These are phyloP conservation scores for Neodiprion fabricii DNA, from an alignment of 1,140 invertebrate genomes.

Conservation along the genomic window DNA sequence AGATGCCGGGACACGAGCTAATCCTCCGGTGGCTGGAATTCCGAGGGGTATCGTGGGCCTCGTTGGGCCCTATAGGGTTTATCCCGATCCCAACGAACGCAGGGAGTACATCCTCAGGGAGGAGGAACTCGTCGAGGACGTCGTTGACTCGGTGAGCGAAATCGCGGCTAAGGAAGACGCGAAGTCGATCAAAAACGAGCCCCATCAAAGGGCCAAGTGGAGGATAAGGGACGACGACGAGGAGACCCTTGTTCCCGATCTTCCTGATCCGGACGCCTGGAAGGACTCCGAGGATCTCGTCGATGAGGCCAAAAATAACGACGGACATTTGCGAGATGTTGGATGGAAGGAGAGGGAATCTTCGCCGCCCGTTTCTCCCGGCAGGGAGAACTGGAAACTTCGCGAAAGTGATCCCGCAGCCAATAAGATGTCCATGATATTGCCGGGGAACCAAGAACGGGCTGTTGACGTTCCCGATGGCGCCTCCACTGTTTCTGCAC, in stretches of 20 bases:
- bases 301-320: constrained; percentile 9
- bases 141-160: constrained; percentile 35
- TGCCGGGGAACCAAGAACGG: constrained; percentile 38
- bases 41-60: constrained; percentile 48
- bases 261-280: constrained; percentile 20
- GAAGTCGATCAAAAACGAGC: constrained; percentile 21
- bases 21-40: constrained; percentile 14
- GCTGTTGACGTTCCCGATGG: constrained; percentile 40
- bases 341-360: background rate
- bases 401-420: background rate
- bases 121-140: constrained; percentile 47
- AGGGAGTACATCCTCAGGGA: constrained; percentile 47
- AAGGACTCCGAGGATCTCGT: constrained; percentile 16
- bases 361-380: constrained; percentile 23
- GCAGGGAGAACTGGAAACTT: background rate
- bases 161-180: constrained; percentile 18
- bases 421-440: constrained; percentile 14
- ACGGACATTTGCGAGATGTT: background rate
- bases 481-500: constrained; percentile 23
- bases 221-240: constrained; percentile 40
- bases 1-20: constrained; percentile 6
- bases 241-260: constrained; percentile 33
- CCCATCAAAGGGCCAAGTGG: constrained; percentile 40
- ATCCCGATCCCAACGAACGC: constrained; percentile 38
- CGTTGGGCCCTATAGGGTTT: constrained; percentile 44